These are phyloP conservation scores for Lucilia cuprina DNA, from an alignment of 1,140 invertebrate species.

Conservation along the genomic window DNA sequence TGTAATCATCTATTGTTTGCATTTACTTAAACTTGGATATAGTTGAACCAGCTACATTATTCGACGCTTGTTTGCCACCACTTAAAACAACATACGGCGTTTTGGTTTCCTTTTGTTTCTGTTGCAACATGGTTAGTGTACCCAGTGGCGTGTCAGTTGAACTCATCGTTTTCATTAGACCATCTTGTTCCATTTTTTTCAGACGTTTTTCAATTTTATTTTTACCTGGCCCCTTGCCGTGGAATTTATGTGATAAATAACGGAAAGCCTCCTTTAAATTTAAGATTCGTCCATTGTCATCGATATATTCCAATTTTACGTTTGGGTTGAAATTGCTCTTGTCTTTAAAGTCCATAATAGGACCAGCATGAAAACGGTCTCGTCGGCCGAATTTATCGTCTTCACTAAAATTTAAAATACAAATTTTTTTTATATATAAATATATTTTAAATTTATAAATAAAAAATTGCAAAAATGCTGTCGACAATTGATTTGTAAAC, in stretches of 20 bases:
- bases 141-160: conserved; percentile 97
- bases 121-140: conserved; percentile 91
- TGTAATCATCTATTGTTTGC: neutral
- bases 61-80: conserved; percentile 74
- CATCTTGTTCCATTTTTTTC: conserved; percentile 94
- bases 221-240: conserved; percentile 98
- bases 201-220: conserved; percentile 97
- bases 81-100: conserved; percentile 94
- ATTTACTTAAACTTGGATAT: conserved; percentile 61
- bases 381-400: conserved; percentile 83
- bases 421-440: conserved; percentile 18
- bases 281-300: conserved; percentile 89
- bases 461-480: no score
- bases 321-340: conserved; percentile 93
- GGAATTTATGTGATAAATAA: conserved; percentile 96
- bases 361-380: conserved; percentile 78
- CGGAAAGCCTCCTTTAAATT: conserved; percentile 97
- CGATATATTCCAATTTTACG: conserved; percentile 97
- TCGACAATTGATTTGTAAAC: no score
- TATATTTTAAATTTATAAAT: no score
- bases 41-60: conserved; percentile 41
- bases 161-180: conserved; percentile 97
- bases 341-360: conserved; percentile 92
- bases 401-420: conserved; percentile 67
- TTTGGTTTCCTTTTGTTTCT: conserved; percentile 96